Evolutionary conservation across 1,140 invertebrate genomes (phyloP).

Genomic region (Macrobrachium rosenbergii): DNA sequence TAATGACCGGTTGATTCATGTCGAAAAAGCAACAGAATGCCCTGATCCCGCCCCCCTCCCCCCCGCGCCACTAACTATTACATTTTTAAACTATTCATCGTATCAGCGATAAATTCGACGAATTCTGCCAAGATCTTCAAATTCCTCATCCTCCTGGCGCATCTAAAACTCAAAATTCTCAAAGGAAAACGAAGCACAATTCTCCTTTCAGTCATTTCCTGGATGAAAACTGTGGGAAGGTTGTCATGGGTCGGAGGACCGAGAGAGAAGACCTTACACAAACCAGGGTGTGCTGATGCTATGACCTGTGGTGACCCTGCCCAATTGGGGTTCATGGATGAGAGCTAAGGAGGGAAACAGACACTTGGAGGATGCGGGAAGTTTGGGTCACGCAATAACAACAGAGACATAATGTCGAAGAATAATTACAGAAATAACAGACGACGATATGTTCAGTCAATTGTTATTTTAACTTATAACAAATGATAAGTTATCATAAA

Average conservation of each 20-base stretch:
- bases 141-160: too few species aligned
- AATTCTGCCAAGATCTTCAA: too few species aligned
- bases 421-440: too few species aligned
- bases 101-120: too few species aligned
- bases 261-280: slow-evolving; percentile 10
- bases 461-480: too few species aligned
- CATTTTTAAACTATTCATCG: too few species aligned
- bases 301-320: slow-evolving; percentile 34
- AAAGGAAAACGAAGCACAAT: neutral
- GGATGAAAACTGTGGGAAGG: neutral
- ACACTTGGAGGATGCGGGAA: neutral
- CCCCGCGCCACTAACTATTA: too few species aligned
- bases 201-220: neutral
- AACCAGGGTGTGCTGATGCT: slow-evolving; percentile 20
- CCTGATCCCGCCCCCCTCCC: neutral
- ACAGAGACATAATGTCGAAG: neutral
- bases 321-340: neutral
- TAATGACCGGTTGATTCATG: slow-evolving; percentile 17
- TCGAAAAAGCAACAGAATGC: neutral
- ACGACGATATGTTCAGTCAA: too few species aligned
- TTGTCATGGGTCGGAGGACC: slow-evolving; percentile 25
- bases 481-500: too few species aligned
- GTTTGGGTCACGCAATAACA: neutral
- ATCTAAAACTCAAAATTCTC: neutral
- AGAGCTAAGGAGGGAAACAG: slow-evolving; percentile 7